Evolutionary conservation across 1,140 invertebrate species (phyloP), one percentile per base, ranked within the genome.

Genomic region (Psix sp.): DNA sequence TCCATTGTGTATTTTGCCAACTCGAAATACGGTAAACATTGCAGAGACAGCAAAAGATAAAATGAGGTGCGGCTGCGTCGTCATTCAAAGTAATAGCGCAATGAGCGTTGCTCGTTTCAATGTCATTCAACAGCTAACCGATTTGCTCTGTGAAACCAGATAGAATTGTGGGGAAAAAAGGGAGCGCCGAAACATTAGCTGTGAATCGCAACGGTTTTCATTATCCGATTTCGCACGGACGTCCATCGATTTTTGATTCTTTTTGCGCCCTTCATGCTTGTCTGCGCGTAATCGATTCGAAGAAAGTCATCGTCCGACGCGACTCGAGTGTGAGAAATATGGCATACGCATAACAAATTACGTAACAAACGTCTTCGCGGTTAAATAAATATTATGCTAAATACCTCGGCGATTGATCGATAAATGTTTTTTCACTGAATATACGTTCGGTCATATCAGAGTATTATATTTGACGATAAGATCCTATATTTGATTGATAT

Each of bases 21-120:
- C 35, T 31, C 42, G 26, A 57, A 71, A 65, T 59, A 35, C 21
- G 45, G 45, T 36, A 51, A 67, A 67, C 40, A 49, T 59, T 65
- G 51, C 46, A 49, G 57, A 54, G 52, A 52, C 57, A 56, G 63
- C 45, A 29, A 46, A 56, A 82, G 74, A 80, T 81, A 79, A 80
- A 80, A 79, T 81, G 76, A 79, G 75, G 68, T 70, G 67, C 67
- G n/a, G n/a, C n/a, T n/a, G n/a, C 80, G 78, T 76, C 77, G 80
- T 82, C 81, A 84, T 84, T 81, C 71, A 80, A 67, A 68, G 76
- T 84, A 82, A 82, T 82, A 68, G 76, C 39, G 39, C 62, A 67
- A 76, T 63, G 70, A 49, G 48, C 43, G 51, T 48, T 38, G 65
- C 66, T 72, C 77, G 59, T 77, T 82, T 77, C 75, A 66, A 67